Conservation (phyloP, 2,797 vertebrate species). For the Tokudaia muenninki region DNA sequence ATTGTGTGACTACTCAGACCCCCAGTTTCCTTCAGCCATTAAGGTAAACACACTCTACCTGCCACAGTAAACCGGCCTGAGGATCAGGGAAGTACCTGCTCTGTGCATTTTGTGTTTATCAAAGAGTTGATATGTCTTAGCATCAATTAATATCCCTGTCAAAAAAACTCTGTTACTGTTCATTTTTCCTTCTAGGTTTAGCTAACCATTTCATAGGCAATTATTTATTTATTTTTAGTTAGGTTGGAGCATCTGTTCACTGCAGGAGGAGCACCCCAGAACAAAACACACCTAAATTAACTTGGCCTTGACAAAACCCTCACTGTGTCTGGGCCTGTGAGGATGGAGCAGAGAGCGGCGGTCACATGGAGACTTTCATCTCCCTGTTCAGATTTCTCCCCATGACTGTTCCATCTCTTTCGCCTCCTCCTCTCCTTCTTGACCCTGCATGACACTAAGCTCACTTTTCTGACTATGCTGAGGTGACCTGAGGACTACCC, state of each 20-base stretch:
- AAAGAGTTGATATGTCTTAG: not conserved
- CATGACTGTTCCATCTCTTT: not conserved
- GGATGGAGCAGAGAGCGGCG: not conserved
- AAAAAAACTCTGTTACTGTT: not conserved
- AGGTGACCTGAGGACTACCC: not conserved
- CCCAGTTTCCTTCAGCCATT: not conserved
- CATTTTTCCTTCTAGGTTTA: not conserved
- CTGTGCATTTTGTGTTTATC: constrained; percentile 22
- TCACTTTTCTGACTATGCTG: not conserved
- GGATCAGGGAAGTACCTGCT: not conserved
- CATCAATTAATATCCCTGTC: not conserved
- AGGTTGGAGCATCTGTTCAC: not conserved
- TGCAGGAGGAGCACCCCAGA: not conserved
- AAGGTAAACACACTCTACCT: not conserved
- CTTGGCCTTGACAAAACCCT: not conserved
- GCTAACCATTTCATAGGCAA: not conserved
- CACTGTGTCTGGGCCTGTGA: not conserved
- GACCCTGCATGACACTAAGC: not conserved
- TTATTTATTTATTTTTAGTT: not conserved
- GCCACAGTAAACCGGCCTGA: not conserved
- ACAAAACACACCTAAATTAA: not conserved
- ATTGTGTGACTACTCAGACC: not conserved
- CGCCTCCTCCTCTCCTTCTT: not conserved
- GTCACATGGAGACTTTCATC: too few species aligned
- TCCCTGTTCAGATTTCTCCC: not conserved